Base-by-base conservation (phyloP, 2,113 vertebrate genomes). In the Odocoileus virginianus region DNA sequence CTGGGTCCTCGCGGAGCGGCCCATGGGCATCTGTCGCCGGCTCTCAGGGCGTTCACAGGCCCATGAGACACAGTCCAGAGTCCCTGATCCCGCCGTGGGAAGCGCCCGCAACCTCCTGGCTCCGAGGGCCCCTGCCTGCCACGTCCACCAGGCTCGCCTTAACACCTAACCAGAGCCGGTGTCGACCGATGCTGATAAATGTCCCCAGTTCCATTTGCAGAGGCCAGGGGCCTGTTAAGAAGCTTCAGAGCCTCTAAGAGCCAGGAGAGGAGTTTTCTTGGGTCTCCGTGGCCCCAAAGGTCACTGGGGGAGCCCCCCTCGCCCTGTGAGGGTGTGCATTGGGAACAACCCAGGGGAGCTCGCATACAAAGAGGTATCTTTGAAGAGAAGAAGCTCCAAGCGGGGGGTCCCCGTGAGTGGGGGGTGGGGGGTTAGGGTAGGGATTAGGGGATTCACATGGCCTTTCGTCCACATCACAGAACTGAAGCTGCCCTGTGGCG, bases 1-100 rank as follows among this genome's bases (percentile, higher is more conserved):
- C 71, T 89, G 78, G n/a, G 96, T 98, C 95, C 89, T 93, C 67
- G 90, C 97, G 95, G 98, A 97, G 95, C 76, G 97, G 97, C 98
- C 98, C 98, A 94, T 93, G 96, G 96, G 97, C 97, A 98, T 98
- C 97, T 78, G 96, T 91, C 89, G 81, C 96, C 54, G 97, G 98
- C 87, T 98, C 98, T 97, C 92, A 83, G 97, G 95, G 93, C 83
- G 76, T 91, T 98, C 88, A 76, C 1, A 95, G 95, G 98, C 89
- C 97, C 97, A 98, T 94, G 98, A 97, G 94, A 94, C 93, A 98
- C 95, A 16, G 36, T 98, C 97, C 94, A 88, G 95, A 92, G 97
- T 98, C 98, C 95, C 96, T 84, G 97, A 97, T 95, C 97, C 54
- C 9, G 55, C 67, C 25, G 23, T 0, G 25, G 98, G 97, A 97